Conservation (phyloP, 2,888 invertebrate species). For the Leptarthrus brevirostris region DNA sequence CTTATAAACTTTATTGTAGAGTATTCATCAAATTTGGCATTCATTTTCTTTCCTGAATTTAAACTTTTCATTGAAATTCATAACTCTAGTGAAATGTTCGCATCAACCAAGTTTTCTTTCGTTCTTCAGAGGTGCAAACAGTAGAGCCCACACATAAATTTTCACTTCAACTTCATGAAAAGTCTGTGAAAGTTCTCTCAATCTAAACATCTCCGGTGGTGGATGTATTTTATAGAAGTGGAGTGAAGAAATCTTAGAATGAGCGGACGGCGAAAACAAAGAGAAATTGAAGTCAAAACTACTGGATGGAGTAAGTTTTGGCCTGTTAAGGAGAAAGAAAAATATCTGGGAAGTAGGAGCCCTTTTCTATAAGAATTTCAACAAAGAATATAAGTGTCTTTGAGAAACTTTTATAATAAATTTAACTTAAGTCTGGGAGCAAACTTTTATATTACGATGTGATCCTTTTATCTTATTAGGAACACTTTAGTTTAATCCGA, state of each 20-base stretch:
- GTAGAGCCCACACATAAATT: slow-evolving; percentile 22
- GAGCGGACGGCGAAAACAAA: slow-evolving; percentile 36
- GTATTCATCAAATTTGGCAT: slow-evolving; percentile 20
- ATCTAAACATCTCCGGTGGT: slow-evolving; percentile 4
- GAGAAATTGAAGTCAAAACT: slow-evolving; percentile 38
- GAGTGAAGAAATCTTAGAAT: slow-evolving; percentile 25
- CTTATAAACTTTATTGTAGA: not conserved
- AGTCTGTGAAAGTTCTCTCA: slow-evolving; percentile 34
- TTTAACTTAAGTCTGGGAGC: slow-evolving; percentile 49
- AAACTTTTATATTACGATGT: slow-evolving; percentile 46
- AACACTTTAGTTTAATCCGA: slow-evolving; percentile 50
- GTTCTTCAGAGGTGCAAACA: slow-evolving; percentile 31
- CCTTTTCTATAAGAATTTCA: slow-evolving; percentile 41
- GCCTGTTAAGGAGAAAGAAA: slow-evolving; percentile 37
- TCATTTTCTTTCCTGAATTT: not conserved
- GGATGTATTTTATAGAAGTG: slow-evolving; percentile 20
- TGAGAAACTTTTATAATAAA: slow-evolving; percentile 52
- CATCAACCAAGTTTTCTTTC: slow-evolving; percentile 10
- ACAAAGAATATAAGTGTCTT: slow-evolving; percentile 51
- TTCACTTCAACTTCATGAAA: slow-evolving; percentile 34
- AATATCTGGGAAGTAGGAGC: slow-evolving; percentile 21
- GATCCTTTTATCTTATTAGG: slow-evolving; percentile 53
- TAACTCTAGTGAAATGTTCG: slow-evolving; percentile 10
- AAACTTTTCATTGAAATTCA: slow-evolving; percentile 18
- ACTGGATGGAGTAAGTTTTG: slow-evolving; percentile 39